Base-by-base conservation (phyloP, 2,888 invertebrate species). In the Tiliacea citrago region DNA sequence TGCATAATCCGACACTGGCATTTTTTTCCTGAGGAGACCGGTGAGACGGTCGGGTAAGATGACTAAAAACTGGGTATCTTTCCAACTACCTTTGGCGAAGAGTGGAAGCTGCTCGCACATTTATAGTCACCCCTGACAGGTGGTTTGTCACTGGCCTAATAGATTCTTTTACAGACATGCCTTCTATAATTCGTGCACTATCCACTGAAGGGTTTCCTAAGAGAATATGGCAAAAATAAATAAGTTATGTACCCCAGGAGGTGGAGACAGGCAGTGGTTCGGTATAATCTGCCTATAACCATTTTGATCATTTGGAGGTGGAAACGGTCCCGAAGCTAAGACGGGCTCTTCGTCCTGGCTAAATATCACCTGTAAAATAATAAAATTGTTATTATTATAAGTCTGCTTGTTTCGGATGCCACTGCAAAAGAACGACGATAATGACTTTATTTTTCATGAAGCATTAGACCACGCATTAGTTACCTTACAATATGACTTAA, bases 341-440 rank as follows among this genome's bases (percentile, higher is more conserved):
- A 0, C 4, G 4, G 81, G 0, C 12, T 85, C 81, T 9, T 76
- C 82, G 0, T 71, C 87, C 79, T 92, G 90, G 2, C 88, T 86
- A 12, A 86, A 82, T 72, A 91, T 89, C 0, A 91, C 84, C 95
- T 95, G 83, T 55, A 89, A 88, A 79, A 35, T 21, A 57, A 0
- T 8, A n/a, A n/a, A n/a, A n/a, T 21, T 35, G 6, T 0, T n/a
- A 55, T 49, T 7, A 45, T 24, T 62, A n/a, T 13, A 13, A 53
- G 4, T 18, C 21, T 21, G 12, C 2, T n/a, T n/a, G 24, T 24
- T 45, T 42, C 18, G 7, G 45, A 24, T 42, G 10, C 10, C 42
- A 42, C 16, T 62, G 18, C 12, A 45, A 62, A 18, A 62, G 1
- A 42, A 7, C 12, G 12, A 13, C 21, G 21, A 12, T 8, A 24